A percentile compares a stretch with the other conserved stretches of the same genome.
These are phyloP conservation scores for Pipistrellus pygmaeus DNA, from an alignment of 2,797 vertebrate genomes.

Conservation along the genomic window DNA sequence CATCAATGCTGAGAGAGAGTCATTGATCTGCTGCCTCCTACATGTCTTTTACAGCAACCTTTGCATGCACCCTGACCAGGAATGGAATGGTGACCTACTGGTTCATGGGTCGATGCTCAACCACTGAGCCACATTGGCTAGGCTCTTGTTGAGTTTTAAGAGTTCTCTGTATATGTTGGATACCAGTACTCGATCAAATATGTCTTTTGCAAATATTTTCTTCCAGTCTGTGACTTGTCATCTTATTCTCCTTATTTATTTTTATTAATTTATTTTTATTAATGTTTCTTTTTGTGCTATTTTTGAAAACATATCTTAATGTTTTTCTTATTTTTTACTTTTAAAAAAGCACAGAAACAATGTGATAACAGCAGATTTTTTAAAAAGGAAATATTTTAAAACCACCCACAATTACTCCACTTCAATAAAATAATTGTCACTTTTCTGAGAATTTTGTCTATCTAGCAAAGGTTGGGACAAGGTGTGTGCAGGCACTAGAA, in stretches of 20 bases:
- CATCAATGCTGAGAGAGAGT: no score
- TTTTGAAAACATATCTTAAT: not conserved
- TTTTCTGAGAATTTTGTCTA: not conserved
- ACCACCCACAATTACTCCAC: not conserved
- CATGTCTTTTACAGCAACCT: no score
- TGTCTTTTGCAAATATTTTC: not conserved
- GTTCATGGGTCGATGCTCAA: no score
- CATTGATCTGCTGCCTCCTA: no score
- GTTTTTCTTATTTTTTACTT: not conserved
- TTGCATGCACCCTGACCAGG: no score
- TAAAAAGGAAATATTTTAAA: not conserved
- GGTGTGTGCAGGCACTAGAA: not conserved
- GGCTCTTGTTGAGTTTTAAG: not conserved
- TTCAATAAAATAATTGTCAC: not conserved
- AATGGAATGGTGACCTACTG: no score
- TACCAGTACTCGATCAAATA: constrained; percentile 1
- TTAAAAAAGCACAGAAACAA: not conserved
- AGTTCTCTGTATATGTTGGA: not conserved
- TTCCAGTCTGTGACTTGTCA: not conserved
- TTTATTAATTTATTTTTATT: no score
- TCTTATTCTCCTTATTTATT: not conserved
- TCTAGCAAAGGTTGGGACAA: not conserved
- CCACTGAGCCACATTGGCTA: no score
- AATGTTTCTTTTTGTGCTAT: not conserved
- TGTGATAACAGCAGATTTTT: not conserved